Conservation (phyloP, 2,113 vertebrate genomes). For the Melierax canorus region DNA sequence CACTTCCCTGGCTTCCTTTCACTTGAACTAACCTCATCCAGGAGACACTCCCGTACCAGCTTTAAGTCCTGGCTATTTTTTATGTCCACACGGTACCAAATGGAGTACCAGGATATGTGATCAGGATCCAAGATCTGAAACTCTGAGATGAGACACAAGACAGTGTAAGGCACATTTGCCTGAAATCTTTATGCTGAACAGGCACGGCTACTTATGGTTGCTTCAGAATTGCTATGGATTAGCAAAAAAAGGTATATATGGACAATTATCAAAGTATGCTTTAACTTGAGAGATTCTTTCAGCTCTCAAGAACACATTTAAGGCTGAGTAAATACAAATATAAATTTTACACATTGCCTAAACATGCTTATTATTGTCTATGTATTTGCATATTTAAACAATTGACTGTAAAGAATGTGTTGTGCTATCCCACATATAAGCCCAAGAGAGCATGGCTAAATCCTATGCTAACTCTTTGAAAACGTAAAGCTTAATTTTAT, state of each 20-base stretch:
- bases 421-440: not conserved
- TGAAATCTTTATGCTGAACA: constrained; percentile 25
- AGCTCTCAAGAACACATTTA: constrained; percentile 13
- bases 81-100: not conserved
- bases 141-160: not conserved
- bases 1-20: not conserved
- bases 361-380: not conserved
- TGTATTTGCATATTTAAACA: constrained; percentile 47
- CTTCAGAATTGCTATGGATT: constrained; percentile 12
- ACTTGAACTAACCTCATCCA: not conserved
- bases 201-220: not conserved
- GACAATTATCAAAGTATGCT: constrained; percentile 11
- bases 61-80: not conserved
- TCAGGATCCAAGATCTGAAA: not conserved
- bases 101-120: not conserved
- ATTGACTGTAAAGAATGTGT: constrained; percentile 10
- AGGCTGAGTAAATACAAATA: not conserved
- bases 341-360: constrained; percentile 10
- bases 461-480: not conserved
- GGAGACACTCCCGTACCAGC: not conserved
- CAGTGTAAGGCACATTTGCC: not conserved
- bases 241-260: not conserved
- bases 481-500: constrained; percentile 8
- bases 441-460: not conserved
- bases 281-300: not conserved